Percentiles rank a stretch among this genome's conserved stretches.
Evolutionary conservation across 1,140 invertebrate species (phyloP).

Genomic region (Thrips palmi): DNA sequence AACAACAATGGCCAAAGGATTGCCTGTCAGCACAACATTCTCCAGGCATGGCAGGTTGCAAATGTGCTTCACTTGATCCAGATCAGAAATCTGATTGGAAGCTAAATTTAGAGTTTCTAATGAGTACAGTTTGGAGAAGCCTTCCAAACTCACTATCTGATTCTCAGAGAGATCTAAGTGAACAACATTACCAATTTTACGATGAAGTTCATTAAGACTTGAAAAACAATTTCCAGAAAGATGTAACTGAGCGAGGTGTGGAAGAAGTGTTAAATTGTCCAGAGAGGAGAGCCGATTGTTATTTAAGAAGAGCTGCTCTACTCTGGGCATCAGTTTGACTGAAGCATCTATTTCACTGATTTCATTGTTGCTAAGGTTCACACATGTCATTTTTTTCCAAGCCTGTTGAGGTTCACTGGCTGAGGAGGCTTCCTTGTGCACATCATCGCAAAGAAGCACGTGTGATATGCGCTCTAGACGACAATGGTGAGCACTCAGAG

Average conservation of each 20-base stretch:
- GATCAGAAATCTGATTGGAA: constrained; percentile 61
- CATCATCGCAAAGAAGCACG: constrained; percentile 56
- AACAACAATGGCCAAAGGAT: constrained; percentile 66
- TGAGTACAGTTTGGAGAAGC: constrained; percentile 68
- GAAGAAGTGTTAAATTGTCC: constrained; percentile 56
- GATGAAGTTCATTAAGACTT: constrained; percentile 55
- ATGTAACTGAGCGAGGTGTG: constrained; percentile 53
- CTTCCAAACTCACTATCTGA: constrained; percentile 48
- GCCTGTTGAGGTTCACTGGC: constrained; percentile 23
- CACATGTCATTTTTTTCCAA: constrained; percentile 44
- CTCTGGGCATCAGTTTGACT: constrained; percentile 55
- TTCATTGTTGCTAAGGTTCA: constrained; percentile 64
- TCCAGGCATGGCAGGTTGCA: constrained; percentile 70
- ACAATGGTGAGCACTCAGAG: constrained; percentile 38
- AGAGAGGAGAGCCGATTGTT: constrained; percentile 59
- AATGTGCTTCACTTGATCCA: constrained; percentile 64
- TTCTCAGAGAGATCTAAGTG: constrained; percentile 77
- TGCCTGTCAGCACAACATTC: constrained; percentile 65
- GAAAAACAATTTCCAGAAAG: constrained; percentile 57
- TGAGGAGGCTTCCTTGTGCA: constrained; percentile 26
- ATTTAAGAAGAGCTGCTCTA: constrained; percentile 50
- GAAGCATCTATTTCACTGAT: constrained; percentile 60
- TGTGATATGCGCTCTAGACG: constrained; percentile 40
- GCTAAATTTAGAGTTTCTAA: constrained; percentile 71
- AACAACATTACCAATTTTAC: constrained; percentile 73